Percentiles rank a stretch among this genome's conserved stretches.
Conservation (phyloP, 2,888 invertebrate genomes). For the Clusia tigrina region DNA sequence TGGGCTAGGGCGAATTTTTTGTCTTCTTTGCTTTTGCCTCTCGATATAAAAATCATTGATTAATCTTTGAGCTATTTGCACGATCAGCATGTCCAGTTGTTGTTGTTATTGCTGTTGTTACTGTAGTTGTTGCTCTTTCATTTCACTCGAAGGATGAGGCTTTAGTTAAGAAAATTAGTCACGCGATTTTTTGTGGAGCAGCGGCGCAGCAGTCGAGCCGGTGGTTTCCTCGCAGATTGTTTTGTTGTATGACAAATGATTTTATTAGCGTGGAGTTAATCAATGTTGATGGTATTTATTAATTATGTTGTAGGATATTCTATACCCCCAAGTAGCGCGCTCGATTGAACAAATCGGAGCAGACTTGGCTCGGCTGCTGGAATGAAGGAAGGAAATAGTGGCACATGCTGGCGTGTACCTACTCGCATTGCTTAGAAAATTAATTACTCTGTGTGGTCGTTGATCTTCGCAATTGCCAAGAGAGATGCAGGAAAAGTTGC, state of each 20-base stretch:
- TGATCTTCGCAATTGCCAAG: too few relatives aligned
- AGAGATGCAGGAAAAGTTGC: too few relatives aligned
- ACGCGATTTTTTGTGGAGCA: conserved; percentile 57
- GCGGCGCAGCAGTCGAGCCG: too few relatives aligned
- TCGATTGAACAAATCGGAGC: too few relatives aligned
- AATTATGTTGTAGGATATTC: conserved; percentile 49
- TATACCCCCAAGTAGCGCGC: conserved; percentile 1
- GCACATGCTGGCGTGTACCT: too few relatives aligned
- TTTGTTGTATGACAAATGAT: conserved; percentile 54
- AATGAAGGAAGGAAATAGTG: neutral
- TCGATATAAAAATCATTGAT: conserved; percentile 41
- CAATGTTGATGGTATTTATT: conserved; percentile 58
- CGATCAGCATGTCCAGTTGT: conserved; percentile 40
- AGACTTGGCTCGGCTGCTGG: neutral
- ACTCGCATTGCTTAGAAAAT: too few relatives aligned
- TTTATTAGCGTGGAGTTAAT: conserved; percentile 59
- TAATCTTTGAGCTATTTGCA: conserved; percentile 59
- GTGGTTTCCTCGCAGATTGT: neutral
- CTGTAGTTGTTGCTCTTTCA: neutral
- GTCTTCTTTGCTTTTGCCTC: conserved; percentile 4
- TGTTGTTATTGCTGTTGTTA: conserved; percentile 1
- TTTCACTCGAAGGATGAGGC: neutral
- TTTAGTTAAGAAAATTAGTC: conserved; percentile 47
- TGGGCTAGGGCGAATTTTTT: conserved; percentile 8
- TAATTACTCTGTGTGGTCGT: too few relatives aligned